Evolutionary conservation across 2,113 vertebrate genomes (phyloP), one percentile per base, ranked within the genome.

Genomic region (Campylomormyrus numenius): DNA sequence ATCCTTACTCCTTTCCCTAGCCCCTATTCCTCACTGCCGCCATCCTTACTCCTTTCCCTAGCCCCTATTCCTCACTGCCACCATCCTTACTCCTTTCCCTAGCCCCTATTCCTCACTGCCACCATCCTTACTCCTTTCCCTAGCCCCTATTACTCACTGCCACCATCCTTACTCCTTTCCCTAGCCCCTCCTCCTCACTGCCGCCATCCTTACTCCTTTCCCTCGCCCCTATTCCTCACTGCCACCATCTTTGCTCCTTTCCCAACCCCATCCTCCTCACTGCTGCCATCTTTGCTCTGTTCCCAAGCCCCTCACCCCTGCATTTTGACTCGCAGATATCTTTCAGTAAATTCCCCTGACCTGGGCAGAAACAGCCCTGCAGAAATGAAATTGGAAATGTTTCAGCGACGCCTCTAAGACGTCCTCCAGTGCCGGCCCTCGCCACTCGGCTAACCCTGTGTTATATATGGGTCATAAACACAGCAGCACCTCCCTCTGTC

Each of bases 391-490:
- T 27, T 27, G 89, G 70, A 85, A 62, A 46, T 58, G 58, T 85
- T 21, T 31, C 46, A n/a, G 27, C 3, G 58, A 46, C 85, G 39
- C 53, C 58, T 77, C 56, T 39, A 87, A 85, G 42, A 27, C 50
- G 45, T 35, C 62, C 58, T 87, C 66, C 48, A 90, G 50, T 92
- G 88, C 91, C 92, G 94, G 94, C 92, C 93, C 92, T 94, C 93
- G 95, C 91, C 90, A 87, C 91, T 90, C 91, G 90, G 94, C 95
- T 56, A 95, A 84, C 93, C 27, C 92, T 94, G 91, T 91, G 93
- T 91, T 91, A 93, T 94, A 94, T 95, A 87, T 93, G 92, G 95
- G 87, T 93, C 94, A 88, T 94, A 93, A 94, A 94, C 91, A 93
- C 91, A 93, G 92, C 92, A 94, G 94, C 93, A 92, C 94, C 95